Evolutionary conservation across 2,113 vertebrate genomes (phyloP).

Genomic region (Anarhynchus alexandrinus): DNA sequence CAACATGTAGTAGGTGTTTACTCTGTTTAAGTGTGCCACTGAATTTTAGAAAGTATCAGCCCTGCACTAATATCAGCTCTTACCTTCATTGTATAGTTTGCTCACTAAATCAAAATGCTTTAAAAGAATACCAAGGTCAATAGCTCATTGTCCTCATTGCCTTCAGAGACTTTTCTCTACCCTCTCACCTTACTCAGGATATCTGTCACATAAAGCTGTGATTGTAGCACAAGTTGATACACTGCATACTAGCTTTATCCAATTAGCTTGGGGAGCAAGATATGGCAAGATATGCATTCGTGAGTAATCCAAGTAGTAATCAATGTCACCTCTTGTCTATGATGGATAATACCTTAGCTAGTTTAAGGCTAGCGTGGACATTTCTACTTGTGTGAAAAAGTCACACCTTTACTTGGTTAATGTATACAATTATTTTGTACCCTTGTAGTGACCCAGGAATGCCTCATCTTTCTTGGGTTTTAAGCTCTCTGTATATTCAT

Average conservation of each 20-base stretch:
- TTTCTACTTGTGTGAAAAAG: background rate
- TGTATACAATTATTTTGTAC: background rate
- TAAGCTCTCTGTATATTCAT: background rate
- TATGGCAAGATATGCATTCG: rapidly evolving
- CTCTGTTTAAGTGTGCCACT: background rate
- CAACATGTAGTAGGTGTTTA: background rate
- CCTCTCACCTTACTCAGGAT: background rate
- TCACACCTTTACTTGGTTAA: background rate
- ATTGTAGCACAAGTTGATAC: background rate
- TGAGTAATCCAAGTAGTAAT: background rate
- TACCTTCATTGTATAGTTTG: background rate
- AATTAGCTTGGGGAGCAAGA: background rate
- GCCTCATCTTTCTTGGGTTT: background rate
- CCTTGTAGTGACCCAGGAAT: background rate
- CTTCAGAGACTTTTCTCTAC: background rate
- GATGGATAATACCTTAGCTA: background rate
- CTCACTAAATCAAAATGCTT: background rate
- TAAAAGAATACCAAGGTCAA: background rate
- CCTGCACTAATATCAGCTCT: background rate
- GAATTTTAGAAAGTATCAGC: background rate
- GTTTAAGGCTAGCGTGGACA: background rate
- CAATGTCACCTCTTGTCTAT: background rate
- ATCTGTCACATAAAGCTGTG: background rate
- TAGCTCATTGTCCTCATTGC: background rate
- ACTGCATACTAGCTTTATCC: background rate